A percentile compares a stretch with the other conserved stretches of the same genome.
These are phyloP conservation scores for Boleophthalmus pectinirostris DNA, from an alignment of 2,113 vertebrate genomes.

Conservation along the genomic window DNA sequence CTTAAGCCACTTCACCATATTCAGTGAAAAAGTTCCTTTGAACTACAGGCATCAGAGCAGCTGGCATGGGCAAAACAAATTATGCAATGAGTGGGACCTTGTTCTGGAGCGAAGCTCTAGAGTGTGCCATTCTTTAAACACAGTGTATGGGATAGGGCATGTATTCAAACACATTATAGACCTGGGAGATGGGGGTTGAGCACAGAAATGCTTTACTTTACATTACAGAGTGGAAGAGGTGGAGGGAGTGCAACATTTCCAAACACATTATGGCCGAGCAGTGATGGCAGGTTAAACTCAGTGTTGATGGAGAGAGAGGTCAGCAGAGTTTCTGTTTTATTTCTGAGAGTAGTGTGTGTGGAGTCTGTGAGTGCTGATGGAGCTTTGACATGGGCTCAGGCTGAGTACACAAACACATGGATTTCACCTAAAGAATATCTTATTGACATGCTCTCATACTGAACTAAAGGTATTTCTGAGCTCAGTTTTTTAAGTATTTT, in stretches of 20 bases:
- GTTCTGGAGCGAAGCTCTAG: constrained; percentile 58
- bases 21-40: too few relatives aligned
- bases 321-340: constrained; percentile 76
- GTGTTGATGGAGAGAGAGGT: constrained; percentile 69
- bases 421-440: constrained; percentile 35
- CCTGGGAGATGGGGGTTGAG: constrained; percentile 54
- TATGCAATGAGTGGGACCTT: constrained; percentile 40
- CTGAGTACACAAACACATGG: constrained; percentile 69
- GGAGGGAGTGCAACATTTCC: constrained; percentile 72
- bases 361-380: constrained; percentile 64
- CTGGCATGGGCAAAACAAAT: constrained; percentile 69
- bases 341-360: constrained; percentile 59
- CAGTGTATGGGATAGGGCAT: constrained; percentile 57
- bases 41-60: constrained; percentile 43
- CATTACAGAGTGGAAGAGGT: constrained; percentile 68
- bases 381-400: constrained; percentile 69
- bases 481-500: background rate
- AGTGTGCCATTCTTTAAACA: constrained; percentile 73
- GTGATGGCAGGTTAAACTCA: constrained; percentile 67
- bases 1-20: too few relatives aligned
- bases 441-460: constrained; percentile 15
- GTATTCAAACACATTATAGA: constrained; percentile 70
- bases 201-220: constrained; percentile 74
- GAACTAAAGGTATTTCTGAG: constrained; percentile 4
- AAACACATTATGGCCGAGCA: constrained; percentile 74